Evolutionary conservation across 2,888 invertebrate species (phyloP), one percentile per base, ranked within the genome.

Genomic region (Argyresthia goedartella): DNA sequence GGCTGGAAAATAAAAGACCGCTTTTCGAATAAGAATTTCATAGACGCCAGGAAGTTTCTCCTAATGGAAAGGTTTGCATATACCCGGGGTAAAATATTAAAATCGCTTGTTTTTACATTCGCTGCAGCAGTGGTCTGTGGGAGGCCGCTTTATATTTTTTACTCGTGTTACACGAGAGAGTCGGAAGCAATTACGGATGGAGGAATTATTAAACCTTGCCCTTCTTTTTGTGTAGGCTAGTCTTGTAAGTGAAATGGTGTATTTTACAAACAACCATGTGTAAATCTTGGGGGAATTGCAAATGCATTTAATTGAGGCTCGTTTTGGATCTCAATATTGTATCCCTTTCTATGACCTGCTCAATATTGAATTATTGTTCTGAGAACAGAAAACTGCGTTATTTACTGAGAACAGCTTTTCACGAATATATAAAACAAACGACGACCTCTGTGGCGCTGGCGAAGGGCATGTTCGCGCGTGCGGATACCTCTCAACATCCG

Each of bases 171-270:
- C 14, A 36, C 48, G 15, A n/a, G 10, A 13, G n/a, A 47, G 33
- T 14, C 42, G 55, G 57, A 58, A 58, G 53, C 62, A 69, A 66
- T 69, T 71, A 67, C 56, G 63, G 56, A 60, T 55, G 58, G 61
- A 57, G 52, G 59, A 63, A 65, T 62, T 62, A 64, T 63, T 59
- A 59, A 55, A 63, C 39, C 41, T 16, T 25, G 46, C 62, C 59
- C 54, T 57, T 62, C 60, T 63, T 64, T 63, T 57, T 61, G 58
- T 60, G 15, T 9, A 4, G 25, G 34, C 33, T 36, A 35, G 36
- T 36, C 14, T 48, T 48, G 13, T 36, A 36, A 53, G 39, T 39
- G 44, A 44, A 14, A 44, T 2, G 9, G 14, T 44, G 14, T 44
- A 14, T 44, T 25, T 25, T 6, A 25, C 25, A 25, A 25, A 25